Base-by-base conservation (phyloP, 2,113 vertebrate species). In the Otus sunia region DNA sequence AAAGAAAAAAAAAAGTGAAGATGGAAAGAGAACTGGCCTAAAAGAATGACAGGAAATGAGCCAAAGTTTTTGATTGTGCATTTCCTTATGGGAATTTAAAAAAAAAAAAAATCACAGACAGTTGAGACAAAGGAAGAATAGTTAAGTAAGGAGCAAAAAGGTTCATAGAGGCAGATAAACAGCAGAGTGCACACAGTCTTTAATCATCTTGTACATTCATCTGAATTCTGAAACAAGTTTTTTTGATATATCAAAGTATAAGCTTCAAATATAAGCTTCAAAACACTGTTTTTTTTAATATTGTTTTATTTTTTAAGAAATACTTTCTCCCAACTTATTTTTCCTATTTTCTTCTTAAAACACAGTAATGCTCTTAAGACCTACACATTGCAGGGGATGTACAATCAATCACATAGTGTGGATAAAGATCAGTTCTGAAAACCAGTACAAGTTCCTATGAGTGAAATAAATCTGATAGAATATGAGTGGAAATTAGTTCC, bases 291-390 rank as follows among this genome's bases (percentile, higher is more conserved):
- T 52, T 77, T 60, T 88, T 66, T 32, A 47, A 34, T 45, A 50
- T 69, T 50, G 26, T 75, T 95, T 95, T 95, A 88, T 93, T 95
- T 94, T 93, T 92, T 32, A 93, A 71, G 82, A 94, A 96, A 96
- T 67, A 72, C 5, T 90, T 12, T 88, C 25, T 80, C 30, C 62
- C 59, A 85, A 43, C 6, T 19, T 96, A 94, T 56, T 94, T 77
- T 77, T 52, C 25, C 29, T 68, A 94, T 52, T 79, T 92, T 93
- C 34, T 62, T 89, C 59, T 94, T 88, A 94, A 81, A 93, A 92
- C 58, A 94, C n/a, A 85, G 30, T 32, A 80, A 69, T 67, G 75
- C 15, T 52, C 27, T 79, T 63, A 75, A 92, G 60, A 69, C 47
- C 43, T 92, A 91, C 36, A 82, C 0, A 1, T 67, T 81, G 37